A percentile compares a stretch with the other conserved stretches of the same genome.
Evolutionary conservation across 2,113 vertebrate genomes (phyloP).

Genomic region (Chloroceryle aenea): DNA sequence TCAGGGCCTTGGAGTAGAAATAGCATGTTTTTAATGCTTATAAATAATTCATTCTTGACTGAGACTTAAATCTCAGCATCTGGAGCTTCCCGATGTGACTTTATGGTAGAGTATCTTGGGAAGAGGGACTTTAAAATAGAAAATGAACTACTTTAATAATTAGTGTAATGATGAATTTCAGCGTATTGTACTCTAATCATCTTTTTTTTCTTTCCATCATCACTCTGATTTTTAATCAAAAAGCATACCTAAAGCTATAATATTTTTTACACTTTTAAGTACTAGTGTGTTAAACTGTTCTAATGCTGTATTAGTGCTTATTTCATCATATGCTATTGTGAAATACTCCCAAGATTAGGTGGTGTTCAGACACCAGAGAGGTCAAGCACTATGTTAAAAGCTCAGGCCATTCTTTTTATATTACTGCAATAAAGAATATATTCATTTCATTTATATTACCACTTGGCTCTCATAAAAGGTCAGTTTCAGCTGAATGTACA

Average conservation of each 20-base stretch:
- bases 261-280: slow-evolving; percentile 47
- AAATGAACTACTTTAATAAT: neutral
- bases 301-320: slow-evolving; percentile 48
- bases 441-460: slow-evolving; percentile 76
- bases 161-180: neutral
- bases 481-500: slow-evolving; percentile 73
- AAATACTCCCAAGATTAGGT: slow-evolving; percentile 54
- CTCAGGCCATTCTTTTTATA: slow-evolving; percentile 73
- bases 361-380: slow-evolving; percentile 57
- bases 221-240: slow-evolving; percentile 13
- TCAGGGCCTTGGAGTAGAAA: neutral
- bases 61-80: neutral
- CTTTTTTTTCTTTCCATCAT: neutral
- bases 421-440: slow-evolving; percentile 74
- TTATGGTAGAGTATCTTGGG: neutral
- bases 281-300: slow-evolving; percentile 55
- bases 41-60: slow-evolving; percentile 10
- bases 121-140: neutral
- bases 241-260: slow-evolving; percentile 16
- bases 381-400: slow-evolving; percentile 75
- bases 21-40: neutral
- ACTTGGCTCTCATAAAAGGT: slow-evolving; percentile 77
- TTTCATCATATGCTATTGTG: slow-evolving; percentile 48
- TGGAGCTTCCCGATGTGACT: neutral
- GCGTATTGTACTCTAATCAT: neutral